Base-by-base conservation (phyloP, 2,888 invertebrate genomes). In the Lordiphosa fenestrarum region DNA sequence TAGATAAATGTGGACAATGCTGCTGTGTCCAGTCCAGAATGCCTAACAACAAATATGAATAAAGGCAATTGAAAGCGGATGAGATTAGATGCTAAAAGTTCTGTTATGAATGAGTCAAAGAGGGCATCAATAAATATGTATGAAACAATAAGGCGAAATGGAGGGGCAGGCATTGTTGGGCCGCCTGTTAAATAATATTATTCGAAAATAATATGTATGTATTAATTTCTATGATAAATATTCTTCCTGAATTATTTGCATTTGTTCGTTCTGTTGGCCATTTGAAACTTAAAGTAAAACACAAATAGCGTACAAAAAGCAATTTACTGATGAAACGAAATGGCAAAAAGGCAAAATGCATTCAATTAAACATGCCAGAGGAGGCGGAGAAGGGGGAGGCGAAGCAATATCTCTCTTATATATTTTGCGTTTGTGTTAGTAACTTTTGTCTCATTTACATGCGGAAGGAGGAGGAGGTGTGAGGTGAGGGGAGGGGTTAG, bases 241-340 rank as follows among this genome's bases (percentile, higher is more conserved):
- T 19, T 19, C 19, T 19, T 19, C 5, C 6, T 25, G 25, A 25
- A 25, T 25, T 25, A 25, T 25, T 6, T 6, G 25, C 25, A 6
- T 6, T 6, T 6, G 25, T 6, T 25, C 25, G 6, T 6, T 6
- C 25, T 6, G 6, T 6, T 6, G 25, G 6, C 25, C 25, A 25
- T 25, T 25, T 25, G 25, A 25, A 25, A 25, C 25, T 36, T 51
- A 42, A 33, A 56, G 47, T 59, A 59, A 68, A 72, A 60, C 56
- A 66, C 60, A 73, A 76, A 59, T 53, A 57, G 54, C 41, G 55
- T 23, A 64, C 53, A 59, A 60, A 69, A 71, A 68, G 69, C 66
- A 76, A 73, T 80, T 65, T 73, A 38, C 61, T 62, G 67, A 66
- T 69, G 56, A 66, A 69, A 66, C 47, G 40, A 48, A 62, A 42